Evolutionary conservation across 2,113 vertebrate genomes (phyloP).

Genomic region (Mohoua ochrocephala): DNA sequence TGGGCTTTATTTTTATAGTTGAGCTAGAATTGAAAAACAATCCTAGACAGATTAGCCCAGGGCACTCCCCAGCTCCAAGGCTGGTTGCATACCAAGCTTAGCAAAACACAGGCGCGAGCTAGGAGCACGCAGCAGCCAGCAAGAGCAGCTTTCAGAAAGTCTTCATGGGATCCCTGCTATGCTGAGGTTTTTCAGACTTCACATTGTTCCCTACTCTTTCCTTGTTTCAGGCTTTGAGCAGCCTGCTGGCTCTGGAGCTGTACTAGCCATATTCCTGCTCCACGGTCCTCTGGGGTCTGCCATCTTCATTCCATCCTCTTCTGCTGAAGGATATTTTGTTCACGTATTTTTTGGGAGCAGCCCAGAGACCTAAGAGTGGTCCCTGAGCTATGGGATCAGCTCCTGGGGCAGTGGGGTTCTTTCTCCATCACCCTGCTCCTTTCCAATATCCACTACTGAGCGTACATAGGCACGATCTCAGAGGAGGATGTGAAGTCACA

Average conservation of each 20-base stretch:
- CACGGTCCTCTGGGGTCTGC: background rate
- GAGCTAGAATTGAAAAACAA: background rate
- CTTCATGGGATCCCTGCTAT: accelerated
- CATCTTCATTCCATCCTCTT: background rate
- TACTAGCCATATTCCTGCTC: background rate
- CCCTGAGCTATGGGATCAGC: background rate
- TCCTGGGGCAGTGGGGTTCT: background rate
- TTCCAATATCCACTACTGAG: background rate
- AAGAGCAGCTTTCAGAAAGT: background rate
- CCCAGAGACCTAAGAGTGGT: background rate
- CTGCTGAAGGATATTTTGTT: background rate
- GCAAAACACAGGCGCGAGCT: accelerated
- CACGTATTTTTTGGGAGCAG: background rate
- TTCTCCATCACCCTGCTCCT: background rate
- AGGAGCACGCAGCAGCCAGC: background rate
- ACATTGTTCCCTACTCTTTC: background rate
- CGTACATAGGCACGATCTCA: accelerated
- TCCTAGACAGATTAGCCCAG: background rate
- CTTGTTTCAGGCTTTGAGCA: background rate
- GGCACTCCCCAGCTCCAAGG: background rate
- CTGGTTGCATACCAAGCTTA: background rate
- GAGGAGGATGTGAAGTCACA: background rate
- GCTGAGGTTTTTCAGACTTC: background rate
- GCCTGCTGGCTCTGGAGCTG: background rate
- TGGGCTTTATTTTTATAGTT: background rate